Evolutionary conservation across 2,797 vertebrate species (phyloP), one percentile per base, ranked within the genome.

Genomic region (Galaxias olidus): DNA sequence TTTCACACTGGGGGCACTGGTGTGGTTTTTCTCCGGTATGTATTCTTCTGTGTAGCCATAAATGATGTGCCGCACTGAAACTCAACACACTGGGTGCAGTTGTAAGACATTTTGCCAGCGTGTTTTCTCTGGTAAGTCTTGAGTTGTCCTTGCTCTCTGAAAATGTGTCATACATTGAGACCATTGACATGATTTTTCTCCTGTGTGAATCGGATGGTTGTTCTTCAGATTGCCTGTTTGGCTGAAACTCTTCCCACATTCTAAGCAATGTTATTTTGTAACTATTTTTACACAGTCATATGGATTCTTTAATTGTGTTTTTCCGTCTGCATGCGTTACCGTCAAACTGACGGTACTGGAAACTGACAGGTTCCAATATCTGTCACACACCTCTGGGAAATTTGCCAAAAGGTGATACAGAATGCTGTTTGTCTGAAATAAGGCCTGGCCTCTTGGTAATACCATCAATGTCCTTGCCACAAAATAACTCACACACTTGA

Each of bases 181-280:
- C 17, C 48, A 68, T 52, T 55, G 59, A 40, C 61, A 59, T 1
- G 50, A 9, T 50, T 66, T 59, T 41, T 60, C 57, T 41, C 47
- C 46, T 12, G 65, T 59, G 40, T 66, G 65, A 1, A 4, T 66
- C 30, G 30, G 42, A 40, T 19, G 48, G 13, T 59, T 47, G 6
- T 6, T 50, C 13, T 41, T 56, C 17, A 18, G 20, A 46, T 9
- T 19, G 4, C 19, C 64, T 18, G 17, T 9, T 9, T 49, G 10
- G 9, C 45, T 17, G 43, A 66, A 66, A 8, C 11, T 51, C 41
- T 61, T 68, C 1, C 49, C 65, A 42, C 65, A 67, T 19, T 52
- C 42, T 6, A 41, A 45, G 40, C 56, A 58, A 17, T 18, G 56
- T 11, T 44, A 15, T n/a, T n/a, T n/a, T 30, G 30, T 30, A 30